phyloP scores from a whole-genome alignment of 2,888 invertebrate species.

The Idaea aversata region DNA sequence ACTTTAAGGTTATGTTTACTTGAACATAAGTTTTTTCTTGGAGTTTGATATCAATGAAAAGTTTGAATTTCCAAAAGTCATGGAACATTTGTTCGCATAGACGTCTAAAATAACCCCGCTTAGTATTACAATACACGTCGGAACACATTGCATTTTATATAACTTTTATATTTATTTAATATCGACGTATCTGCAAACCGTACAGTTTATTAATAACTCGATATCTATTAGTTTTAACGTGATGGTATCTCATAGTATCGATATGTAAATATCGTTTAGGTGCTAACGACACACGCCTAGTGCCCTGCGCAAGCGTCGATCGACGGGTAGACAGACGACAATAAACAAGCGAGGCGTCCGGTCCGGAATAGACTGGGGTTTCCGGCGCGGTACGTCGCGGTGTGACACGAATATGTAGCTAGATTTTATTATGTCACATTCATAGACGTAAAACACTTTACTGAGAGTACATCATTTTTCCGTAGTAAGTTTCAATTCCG shows the following conservation, averaged over 20 bases:
- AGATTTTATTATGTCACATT: background rate
- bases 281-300: constrained; percentile 62
- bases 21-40: too few species aligned
- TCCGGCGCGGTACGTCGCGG: constrained; percentile 53
- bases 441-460: background rate
- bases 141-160: too few species aligned
- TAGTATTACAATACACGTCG: too few species aligned
- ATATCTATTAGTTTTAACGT: constrained; percentile 4
- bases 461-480: too few species aligned
- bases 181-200: constrained; percentile 15
- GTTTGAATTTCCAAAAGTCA: too few species aligned
- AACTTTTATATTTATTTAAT: too few species aligned
- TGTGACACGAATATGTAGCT: constrained; percentile 4
- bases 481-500: too few species aligned
- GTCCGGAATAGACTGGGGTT: constrained; percentile 74
- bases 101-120: too few species aligned
- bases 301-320: too few species aligned
- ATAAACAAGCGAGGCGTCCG: constrained; percentile 71
- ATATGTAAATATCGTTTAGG: constrained; percentile 64
- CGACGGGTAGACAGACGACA: constrained; percentile 55
- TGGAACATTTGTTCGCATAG: too few species aligned
- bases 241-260: constrained; percentile 24
- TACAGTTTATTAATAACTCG: constrained; percentile 2
- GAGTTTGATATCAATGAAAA: too few species aligned
- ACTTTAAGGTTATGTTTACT: too few species aligned